A percentile compares a stretch with the other conserved stretches of the same genome.
phyloP scores from a whole-genome alignment of 2,113 vertebrate genomes.

The Electrona antarctica region DNA sequence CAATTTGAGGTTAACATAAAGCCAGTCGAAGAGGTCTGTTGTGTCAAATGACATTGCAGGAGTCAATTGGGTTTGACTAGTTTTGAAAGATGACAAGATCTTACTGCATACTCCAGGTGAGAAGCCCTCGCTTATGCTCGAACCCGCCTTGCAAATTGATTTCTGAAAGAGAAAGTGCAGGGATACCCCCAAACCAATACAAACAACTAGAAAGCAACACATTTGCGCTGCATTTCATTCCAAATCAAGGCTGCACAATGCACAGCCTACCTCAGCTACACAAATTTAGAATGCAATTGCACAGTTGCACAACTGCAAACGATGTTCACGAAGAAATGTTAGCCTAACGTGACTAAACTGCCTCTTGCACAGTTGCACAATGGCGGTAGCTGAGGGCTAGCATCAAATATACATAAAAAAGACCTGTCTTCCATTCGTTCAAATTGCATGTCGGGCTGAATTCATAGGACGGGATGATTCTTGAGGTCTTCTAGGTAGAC shows the following conservation, averaged over 20 bases:
- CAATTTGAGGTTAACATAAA: slow-evolving; percentile 75
- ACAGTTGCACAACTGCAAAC: slow-evolving; percentile 68
- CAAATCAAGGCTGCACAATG: slow-evolving; percentile 73
- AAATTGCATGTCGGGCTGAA: slow-evolving; percentile 58
- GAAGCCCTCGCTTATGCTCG: slow-evolving; percentile 62
- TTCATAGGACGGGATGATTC: slow-evolving; percentile 62
- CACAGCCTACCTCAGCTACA: slow-evolving; percentile 71
- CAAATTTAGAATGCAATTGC: slow-evolving; percentile 30
- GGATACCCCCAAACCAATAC: slow-evolving; percentile 64
- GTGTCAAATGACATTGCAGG: slow-evolving; percentile 57
- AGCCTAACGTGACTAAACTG: slow-evolving; percentile 21
- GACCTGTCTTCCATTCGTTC: slow-evolving; percentile 62
- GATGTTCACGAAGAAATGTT: background rate
- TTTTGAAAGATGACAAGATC: slow-evolving; percentile 57
- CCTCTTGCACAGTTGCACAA: slow-evolving; percentile 77
- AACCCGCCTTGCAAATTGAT: slow-evolving; percentile 60
- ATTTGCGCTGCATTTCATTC: slow-evolving; percentile 62
- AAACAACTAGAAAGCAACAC: slow-evolving; percentile 49
- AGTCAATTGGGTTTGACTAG: slow-evolving; percentile 31
- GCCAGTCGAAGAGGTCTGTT: slow-evolving; percentile 73
- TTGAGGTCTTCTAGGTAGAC: slow-evolving; percentile 65
- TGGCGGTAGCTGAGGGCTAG: slow-evolving; percentile 67
- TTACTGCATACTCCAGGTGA: slow-evolving; percentile 73
- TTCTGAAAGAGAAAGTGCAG: slow-evolving; percentile 78
- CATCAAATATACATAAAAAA: background rate